Evolutionary conservation across 2,888 invertebrate species (phyloP).

Genomic region (Punctoribates punctum): DNA sequence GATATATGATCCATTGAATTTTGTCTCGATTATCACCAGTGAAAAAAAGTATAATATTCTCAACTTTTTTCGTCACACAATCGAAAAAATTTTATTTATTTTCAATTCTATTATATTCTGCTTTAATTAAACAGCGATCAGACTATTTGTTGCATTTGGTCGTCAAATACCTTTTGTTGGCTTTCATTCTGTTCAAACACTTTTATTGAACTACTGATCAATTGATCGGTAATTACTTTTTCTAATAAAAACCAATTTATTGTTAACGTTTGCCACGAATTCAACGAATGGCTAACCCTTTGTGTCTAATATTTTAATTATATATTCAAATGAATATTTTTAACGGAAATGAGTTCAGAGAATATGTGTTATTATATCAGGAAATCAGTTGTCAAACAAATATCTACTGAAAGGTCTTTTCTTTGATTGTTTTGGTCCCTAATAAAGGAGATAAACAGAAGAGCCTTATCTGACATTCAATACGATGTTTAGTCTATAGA

Average conservation of each 20-base stretch:
- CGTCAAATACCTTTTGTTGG: too few relatives aligned
- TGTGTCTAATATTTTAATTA: background rate
- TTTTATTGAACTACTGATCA: conserved; percentile 10
- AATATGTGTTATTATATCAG: conserved; percentile 34
- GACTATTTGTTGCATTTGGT: too few relatives aligned
- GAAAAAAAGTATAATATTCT: too few relatives aligned
- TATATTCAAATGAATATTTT: background rate
- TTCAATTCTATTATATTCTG: background rate
- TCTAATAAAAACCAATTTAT: too few relatives aligned
- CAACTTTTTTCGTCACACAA: too few relatives aligned
- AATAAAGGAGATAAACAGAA: background rate
- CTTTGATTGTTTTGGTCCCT: background rate
- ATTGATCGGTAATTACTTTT: background rate
- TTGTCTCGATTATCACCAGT: conserved; percentile 15
- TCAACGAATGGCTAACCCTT: too few relatives aligned
- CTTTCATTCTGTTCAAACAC: too few relatives aligned
- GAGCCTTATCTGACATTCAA: background rate
- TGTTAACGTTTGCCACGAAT: too few relatives aligned
- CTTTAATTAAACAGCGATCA: too few relatives aligned
- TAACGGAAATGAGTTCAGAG: background rate
- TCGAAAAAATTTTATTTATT: background rate
- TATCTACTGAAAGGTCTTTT: background rate
- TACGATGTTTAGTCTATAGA: conserved; percentile 18
- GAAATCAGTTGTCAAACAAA: conserved; percentile 30
- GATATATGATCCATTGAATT: background rate